Base-by-base conservation (phyloP, 2,797 vertebrate genomes). In the Lacerta bilineata region DNA sequence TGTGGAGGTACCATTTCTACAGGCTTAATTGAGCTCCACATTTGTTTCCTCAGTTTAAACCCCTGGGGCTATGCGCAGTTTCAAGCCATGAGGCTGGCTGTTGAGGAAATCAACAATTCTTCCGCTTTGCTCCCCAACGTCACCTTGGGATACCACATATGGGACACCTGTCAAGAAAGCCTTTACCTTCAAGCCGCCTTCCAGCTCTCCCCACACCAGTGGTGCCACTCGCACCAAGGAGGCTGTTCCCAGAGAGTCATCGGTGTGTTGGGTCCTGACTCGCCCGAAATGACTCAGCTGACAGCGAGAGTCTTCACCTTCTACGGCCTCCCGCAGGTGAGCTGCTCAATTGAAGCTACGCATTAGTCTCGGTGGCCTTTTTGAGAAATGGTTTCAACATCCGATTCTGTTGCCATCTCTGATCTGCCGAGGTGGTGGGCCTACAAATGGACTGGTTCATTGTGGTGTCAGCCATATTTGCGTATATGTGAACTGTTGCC, bases 101-200 rank as follows among this genome's bases (percentile, higher is more conserved):
- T 87, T 69, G 76, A 87, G 29, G 86, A 87, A 81, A 87, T 87
- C 13, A 87, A 87, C 69, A 81, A 61, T 71, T 81, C 78, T 33
- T 71, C 86, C 25, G 8, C 0, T 33, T 17, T 87, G 50, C 86
- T 87, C 23, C 86, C 86, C 77, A 74, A 81, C 29, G 4, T 87
- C 78, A 81, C 64, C 55, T 74, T 87, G 86, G 86, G 86, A 4
- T 87, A 87, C 69, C 77, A 74, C 18, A 27, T 81, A 4, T 87
- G 77, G 66, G 86, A 87, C 17, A 81, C 78, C 33, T 81, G 78
- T n/a, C 11, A 61, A 9, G 68, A 87, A 4, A 20, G 1, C 15
- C 33, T 55, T 11, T 74, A 41, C 20, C 7, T 87, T 33, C 64
- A 81, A 15, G 86, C 66, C 1, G n/a, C 33, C 20, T 55, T 87